Evolutionary conservation across 53 echinoderm and acorn worm genomes (phyloP).

Genomic region (Paracentrotus lividus): DNA sequence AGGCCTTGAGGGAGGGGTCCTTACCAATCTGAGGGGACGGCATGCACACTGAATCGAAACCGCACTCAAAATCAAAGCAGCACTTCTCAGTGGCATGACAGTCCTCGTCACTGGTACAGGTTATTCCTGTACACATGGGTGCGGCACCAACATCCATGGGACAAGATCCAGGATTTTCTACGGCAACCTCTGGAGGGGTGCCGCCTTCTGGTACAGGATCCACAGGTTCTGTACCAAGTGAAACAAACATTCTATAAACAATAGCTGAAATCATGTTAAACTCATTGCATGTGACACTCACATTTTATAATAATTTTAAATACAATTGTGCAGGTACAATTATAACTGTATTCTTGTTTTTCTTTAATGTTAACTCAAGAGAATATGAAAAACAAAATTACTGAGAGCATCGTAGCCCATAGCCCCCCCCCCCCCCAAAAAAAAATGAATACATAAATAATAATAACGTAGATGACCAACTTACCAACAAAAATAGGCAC

Average conservation of each 20-base stretch:
- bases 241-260: neutral
- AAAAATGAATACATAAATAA: no score
- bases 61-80: constrained; percentile 20
- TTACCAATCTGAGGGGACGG: constrained; percentile 14
- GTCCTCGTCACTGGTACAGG: constrained; percentile 35
- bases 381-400: no score
- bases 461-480: no score
- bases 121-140: constrained; percentile 12
- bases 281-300: no score
- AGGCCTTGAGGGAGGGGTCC: neutral
- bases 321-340: no score
- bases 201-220: neutral
- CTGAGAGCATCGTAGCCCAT: no score
- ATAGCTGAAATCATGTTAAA: no score
- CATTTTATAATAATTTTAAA: no score
- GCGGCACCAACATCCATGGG: neutral
- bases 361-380: no score
- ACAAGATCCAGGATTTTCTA: constrained; percentile 2
- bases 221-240: neutral
- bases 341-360: no score
- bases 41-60: constrained; percentile 32
- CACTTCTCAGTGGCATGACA: constrained; percentile 33
- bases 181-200: neutral
- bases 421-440: no score
- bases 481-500: neutral